Conservation (phyloP, 1,140 invertebrate species). For the Drosophila navojoa region DNA sequence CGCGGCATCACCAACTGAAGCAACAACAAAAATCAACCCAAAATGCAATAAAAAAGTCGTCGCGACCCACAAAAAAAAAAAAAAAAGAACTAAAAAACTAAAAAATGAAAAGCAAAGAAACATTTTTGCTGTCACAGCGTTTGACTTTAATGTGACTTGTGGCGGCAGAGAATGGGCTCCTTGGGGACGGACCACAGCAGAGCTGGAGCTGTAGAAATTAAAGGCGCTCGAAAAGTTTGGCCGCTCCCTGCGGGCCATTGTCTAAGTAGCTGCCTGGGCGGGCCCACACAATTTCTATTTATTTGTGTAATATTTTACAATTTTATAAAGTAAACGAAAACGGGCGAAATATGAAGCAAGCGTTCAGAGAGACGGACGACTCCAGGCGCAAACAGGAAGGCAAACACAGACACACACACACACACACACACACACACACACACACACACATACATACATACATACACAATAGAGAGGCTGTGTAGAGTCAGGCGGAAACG, state of each 20-base stretch:
- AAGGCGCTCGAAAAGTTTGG: conserved; percentile 50
- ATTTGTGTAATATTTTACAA: conserved; percentile 80
- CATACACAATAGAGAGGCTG: conserved; percentile 3
- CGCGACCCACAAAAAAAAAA: conserved; percentile 14
- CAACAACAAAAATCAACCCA: conserved; percentile 9
- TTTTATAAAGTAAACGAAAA: conserved; percentile 76
- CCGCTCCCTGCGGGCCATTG: conserved; percentile 31
- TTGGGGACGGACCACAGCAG: background rate
- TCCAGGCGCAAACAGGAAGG: conserved; percentile 68
- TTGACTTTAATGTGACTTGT: conserved; percentile 72
- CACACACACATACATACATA: conserved; percentile 29
- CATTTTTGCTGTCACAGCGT: conserved; percentile 56
- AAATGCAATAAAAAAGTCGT: conserved; percentile 20
- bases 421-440: conserved; percentile 37
- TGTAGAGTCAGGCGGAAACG: conserved; percentile 58
- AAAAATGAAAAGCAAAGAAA: conserved; percentile 18
- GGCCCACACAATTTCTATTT: conserved; percentile 58
- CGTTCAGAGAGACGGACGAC: conserved; percentile 46
- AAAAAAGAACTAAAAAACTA: conserved; percentile 12
- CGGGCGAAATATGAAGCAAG: conserved; percentile 61
- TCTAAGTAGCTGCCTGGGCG: conserved; percentile 59
- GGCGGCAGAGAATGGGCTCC: conserved; percentile 1
- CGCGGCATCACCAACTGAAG: conserved; percentile 8
- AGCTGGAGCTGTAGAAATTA: conserved; percentile 54
- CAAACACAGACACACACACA: conserved; percentile 37